phyloP scores from a whole-genome alignment of 2,113 vertebrate genomes.

The Tonatia bakeri region DNA sequence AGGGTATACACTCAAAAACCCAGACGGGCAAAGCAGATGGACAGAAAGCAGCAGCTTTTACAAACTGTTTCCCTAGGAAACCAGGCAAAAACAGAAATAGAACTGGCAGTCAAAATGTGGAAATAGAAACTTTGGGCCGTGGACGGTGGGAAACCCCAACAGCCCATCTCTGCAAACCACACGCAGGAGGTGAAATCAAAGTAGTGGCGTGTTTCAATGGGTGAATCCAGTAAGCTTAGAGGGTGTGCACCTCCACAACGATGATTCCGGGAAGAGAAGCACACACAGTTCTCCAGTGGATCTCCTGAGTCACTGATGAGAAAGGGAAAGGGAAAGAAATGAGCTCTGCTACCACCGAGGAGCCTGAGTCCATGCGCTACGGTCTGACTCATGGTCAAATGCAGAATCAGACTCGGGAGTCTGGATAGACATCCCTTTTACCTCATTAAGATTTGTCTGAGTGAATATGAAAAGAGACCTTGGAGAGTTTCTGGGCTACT shows the following conservation, averaged over 20 bases:
- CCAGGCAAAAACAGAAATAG: conserved; percentile 58
- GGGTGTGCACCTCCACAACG: not conserved
- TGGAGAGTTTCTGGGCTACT: not conserved
- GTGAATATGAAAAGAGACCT: conserved; percentile 10
- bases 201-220: not conserved
- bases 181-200: not conserved
- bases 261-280: conserved; percentile 40
- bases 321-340: conserved; percentile 44
- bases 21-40: conserved; percentile 44
- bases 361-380: not conserved
- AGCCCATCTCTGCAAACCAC: not conserved
- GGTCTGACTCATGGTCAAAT: conserved; percentile 43
- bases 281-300: not conserved
- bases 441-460: conserved; percentile 21
- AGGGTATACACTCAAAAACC: not conserved
- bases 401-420: conserved; percentile 1
- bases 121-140: conserved; percentile 57
- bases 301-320: conserved; percentile 53
- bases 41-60: conserved; percentile 34
- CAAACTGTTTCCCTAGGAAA: conserved; percentile 71
- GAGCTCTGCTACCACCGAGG: not conserved
- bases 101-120: conserved; percentile 51
- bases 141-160: conserved; percentile 51
- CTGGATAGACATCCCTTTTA: not conserved
- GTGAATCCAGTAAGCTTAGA: not conserved